phyloP scores from a whole-genome alignment of 2,797 vertebrate species.

The Chaetophractus vellerosus region DNA sequence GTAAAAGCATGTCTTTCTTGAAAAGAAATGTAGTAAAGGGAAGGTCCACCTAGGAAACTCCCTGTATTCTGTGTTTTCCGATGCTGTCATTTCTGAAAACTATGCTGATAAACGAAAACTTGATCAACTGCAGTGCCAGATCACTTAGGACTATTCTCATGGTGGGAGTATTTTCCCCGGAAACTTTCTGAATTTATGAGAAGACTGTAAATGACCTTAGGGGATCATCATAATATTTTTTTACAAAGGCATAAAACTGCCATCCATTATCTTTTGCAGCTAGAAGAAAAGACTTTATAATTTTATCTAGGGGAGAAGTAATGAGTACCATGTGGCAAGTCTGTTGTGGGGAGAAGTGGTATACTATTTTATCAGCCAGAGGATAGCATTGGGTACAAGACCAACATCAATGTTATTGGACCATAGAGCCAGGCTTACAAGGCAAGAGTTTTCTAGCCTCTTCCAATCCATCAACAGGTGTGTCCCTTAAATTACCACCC shows the following conservation, averaged over 20 bases:
- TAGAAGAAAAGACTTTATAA: conserved; percentile 12
- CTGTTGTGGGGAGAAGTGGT: conserved; percentile 34
- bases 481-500: background rate
- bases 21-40: conserved; percentile 13
- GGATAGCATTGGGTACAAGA: background rate
- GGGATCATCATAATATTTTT: background rate
- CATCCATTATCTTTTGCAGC: conserved; percentile 45
- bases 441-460: background rate
- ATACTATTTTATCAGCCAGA: background rate
- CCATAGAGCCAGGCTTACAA: background rate
- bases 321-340: background rate
- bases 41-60: conserved; percentile 13
- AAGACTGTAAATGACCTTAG: conserved; percentile 43
- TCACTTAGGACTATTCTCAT: background rate
- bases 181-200: conserved; percentile 59
- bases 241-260: background rate
- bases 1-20: conserved; percentile 14
- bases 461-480: background rate
- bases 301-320: conserved; percentile 46
- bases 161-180: background rate
- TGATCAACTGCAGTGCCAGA: background rate
- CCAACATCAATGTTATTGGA: background rate
- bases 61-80: background rate
- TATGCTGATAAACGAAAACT: background rate
- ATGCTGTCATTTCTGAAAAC: background rate